Percentiles rank a stretch among this genome's conserved stretches.
Evolutionary conservation across 2,113 vertebrate species (phyloP).

Genomic region (Turdus rufiventris): DNA sequence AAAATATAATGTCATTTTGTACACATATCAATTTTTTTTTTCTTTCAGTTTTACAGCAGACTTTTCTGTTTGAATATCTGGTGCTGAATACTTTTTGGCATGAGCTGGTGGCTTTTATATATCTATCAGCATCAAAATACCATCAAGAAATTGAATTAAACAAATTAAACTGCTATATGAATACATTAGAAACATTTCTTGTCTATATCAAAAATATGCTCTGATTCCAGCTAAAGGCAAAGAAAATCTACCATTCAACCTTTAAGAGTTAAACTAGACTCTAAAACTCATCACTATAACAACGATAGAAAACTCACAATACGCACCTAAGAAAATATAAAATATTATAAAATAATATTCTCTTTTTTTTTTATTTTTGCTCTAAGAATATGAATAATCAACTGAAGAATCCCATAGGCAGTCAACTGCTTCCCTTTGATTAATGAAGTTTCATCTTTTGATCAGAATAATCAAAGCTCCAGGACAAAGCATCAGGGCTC

Average conservation of each 20-base stretch:
- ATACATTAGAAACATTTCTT: neutral
- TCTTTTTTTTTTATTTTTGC: neutral
- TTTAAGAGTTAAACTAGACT: neutral
- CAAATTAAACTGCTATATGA: neutral
- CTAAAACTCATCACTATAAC: neutral
- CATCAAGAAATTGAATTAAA: neutral
- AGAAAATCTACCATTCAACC: neutral
- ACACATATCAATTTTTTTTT: neutral
- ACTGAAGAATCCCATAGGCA: neutral
- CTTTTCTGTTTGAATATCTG: neutral
- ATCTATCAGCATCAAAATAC: neutral
- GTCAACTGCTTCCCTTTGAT: neutral
- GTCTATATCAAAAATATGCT: neutral
- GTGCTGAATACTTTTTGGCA: neutral
- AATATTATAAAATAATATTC: neutral
- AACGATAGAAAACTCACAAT: neutral
- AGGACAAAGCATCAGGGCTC: neutral
- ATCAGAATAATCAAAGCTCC: neutral
- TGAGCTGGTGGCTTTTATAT: neutral
- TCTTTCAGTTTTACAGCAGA: neutral
- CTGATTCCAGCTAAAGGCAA: neutral
- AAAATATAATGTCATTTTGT: neutral
- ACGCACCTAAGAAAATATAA: neutral
- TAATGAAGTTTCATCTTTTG: neutral
- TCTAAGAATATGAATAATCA: neutral